Base-by-base conservation (phyloP, 2,113 vertebrate genomes). In the Amblyornis subalaris region DNA sequence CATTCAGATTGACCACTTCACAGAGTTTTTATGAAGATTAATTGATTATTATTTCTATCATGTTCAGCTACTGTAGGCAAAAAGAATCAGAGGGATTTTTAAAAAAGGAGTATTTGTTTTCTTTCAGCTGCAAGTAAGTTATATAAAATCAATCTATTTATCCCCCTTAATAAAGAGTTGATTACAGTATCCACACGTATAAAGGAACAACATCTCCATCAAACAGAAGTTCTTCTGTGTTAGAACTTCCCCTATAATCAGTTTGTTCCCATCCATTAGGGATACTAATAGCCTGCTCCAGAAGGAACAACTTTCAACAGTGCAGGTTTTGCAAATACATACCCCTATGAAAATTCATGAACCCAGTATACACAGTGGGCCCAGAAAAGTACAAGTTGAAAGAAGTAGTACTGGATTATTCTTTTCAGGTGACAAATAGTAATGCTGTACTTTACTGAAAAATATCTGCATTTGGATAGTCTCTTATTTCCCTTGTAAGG, bases 291-390 rank as follows among this genome's bases (percentile, higher is more conserved):
- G 2, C 61, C 24, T 55, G 3, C 9, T 55, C 22, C 21, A 60
- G 64, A 90, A 89, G 24, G 4, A 61, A 48, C 3, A 61, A 22
- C 8, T 67, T 71, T 26, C 36, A 51, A 24, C 22, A 40, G 40
- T 20, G 9, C 42, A 78, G 16, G 10, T 60, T 93, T 92, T 79
- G 31, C 3, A 8, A 9, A 26, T 10, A 21, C 3, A 11, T 54
- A 54, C 12, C 4, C 67, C 58, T 67, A 2, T 50, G 36, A 71
- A 88, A 90, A 69, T 13, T 45, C 24, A 36, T 60, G 40, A 72
- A 48, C 75, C 6, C 0, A 1, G 38, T 25, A 44, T 3, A 25
- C 8, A 53, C 7, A 60, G 20, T 0, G 1, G 0, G 3, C 18
- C 44, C 65, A 62, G 61, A 82, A 89, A 95, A 65, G 31, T 6